Base-by-base conservation (phyloP, 2,113 vertebrate species). In the Melospiza georgiana region DNA sequence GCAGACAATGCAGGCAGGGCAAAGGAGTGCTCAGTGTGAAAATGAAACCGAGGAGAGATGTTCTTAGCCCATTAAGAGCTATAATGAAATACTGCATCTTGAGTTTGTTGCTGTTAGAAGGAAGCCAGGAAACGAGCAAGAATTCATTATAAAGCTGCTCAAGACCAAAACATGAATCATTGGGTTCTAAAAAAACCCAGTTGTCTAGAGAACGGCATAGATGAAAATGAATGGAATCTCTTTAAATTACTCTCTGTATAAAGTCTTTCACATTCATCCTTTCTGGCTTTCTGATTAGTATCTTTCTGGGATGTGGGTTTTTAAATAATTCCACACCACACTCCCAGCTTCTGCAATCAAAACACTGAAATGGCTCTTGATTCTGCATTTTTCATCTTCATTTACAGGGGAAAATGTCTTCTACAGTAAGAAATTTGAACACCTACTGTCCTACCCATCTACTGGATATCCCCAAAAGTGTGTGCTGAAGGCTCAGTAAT, bases 211-310 rank as follows among this genome's bases (percentile, higher is more conserved):
- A 96, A 96, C 30, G 0, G 90, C 13, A 3, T 16, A 94, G 94
- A 96, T 96, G 80, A 96, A 94, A 96, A 96, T 96, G 95, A 96
- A 95, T 95, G 95, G 91, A 95, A 94, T 93, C 94, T 96, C 90
- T 96, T 95, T 90, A 94, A 93, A 96, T 96, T 96, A 90, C 90
- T 96, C 90, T 80, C 94, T 92, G 86, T 95, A 96, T 93, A 90
- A 96, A 96, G 61, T 93, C 90, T 90, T 82, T 58, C 83, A 76
- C 80, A 82, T 92, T 88, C 90, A 96, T 91, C 90, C 87, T 83
- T 87, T 87, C 93, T 96, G 81, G 25, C 89, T 84, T 77, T 91
- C 89, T 96, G 95, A 96, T 95, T 97, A 95, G 90, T 63, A 86
- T 94, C 92, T 92, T 95, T 95, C 77, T 73, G 88, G 62, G 89